Conservation (phyloP, 2,113 vertebrate species). For the Columbina picui region DNA sequence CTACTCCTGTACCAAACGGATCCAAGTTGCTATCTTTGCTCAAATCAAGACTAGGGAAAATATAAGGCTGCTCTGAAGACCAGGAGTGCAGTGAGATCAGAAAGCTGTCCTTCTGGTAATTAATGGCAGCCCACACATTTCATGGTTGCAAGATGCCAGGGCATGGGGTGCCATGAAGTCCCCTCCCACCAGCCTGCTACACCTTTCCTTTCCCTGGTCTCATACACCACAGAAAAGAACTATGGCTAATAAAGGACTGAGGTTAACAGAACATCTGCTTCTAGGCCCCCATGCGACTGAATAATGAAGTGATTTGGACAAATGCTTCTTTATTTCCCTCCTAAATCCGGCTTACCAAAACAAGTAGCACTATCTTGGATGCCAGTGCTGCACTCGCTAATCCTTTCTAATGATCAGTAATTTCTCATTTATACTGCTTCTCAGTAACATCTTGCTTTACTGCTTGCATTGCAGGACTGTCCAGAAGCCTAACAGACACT, state of each 20-base stretch:
- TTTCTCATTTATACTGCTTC: not conserved
- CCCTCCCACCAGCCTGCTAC: not conserved
- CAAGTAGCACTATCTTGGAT: not conserved
- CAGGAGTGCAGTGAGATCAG: not conserved
- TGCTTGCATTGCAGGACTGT: not conserved
- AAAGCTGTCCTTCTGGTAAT: fast-evolving
- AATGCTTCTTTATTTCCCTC: not conserved
- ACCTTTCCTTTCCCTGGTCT: not conserved
- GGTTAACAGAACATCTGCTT: not conserved
- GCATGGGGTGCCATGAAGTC: fast-evolving
- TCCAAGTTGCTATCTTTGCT: not conserved
- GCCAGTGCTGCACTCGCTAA: not conserved
- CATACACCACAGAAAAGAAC: not conserved
- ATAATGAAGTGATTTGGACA: conserved; percentile 4
- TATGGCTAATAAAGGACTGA: not conserved
- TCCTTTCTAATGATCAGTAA: not conserved
- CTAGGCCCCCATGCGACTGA: not conserved
- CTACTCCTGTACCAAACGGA: not conserved
- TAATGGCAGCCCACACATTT: not conserved
- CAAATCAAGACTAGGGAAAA: not conserved
- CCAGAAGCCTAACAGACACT: not conserved
- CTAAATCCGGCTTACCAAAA: not conserved
- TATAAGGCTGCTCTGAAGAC: fast-evolving
- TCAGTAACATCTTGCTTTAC: not conserved
- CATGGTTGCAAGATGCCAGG: not conserved